phyloP scores from a whole-genome alignment of 2,113 vertebrate genomes.

The Phrynocephalus versicolor region DNA sequence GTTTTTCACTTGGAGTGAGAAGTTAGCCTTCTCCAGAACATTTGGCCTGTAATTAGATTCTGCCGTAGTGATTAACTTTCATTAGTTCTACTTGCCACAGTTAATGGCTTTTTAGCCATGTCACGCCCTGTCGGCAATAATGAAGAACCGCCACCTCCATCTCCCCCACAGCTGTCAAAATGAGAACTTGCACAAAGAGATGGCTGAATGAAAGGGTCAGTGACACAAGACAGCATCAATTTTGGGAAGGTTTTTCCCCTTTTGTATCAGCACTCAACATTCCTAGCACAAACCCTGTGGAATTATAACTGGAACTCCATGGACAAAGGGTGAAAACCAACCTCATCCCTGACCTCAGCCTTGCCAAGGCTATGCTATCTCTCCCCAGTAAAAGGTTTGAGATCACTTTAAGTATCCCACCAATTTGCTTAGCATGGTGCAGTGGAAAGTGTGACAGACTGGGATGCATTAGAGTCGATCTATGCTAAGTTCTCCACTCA shows the following conservation, averaged over 20 bases:
- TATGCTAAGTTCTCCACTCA: no score
- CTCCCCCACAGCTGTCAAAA: neutral
- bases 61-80: neutral
- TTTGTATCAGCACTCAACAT: neutral
- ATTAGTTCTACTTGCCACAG: slow-evolving; percentile 2
- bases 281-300: no score
- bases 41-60: slow-evolving; percentile 21
- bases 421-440: no score
- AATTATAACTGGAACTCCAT: no score
- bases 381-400: no score
- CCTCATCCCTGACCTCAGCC: neutral
- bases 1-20: neutral
- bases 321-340: no score
- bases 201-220: neutral
- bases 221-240: neutral
- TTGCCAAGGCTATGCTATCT: neutral
- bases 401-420: neutral
- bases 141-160: neutral
- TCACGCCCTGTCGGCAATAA: neutral
- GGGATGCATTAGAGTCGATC: no score
- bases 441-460: no score
- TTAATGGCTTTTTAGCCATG: neutral
- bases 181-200: neutral
- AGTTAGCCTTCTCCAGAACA: neutral
- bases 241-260: neutral